A percentile compares a stretch with the other conserved stretches of the same genome.
Conservation (phyloP, 2,797 vertebrate genomes). For the Pristis pectinata region DNA sequence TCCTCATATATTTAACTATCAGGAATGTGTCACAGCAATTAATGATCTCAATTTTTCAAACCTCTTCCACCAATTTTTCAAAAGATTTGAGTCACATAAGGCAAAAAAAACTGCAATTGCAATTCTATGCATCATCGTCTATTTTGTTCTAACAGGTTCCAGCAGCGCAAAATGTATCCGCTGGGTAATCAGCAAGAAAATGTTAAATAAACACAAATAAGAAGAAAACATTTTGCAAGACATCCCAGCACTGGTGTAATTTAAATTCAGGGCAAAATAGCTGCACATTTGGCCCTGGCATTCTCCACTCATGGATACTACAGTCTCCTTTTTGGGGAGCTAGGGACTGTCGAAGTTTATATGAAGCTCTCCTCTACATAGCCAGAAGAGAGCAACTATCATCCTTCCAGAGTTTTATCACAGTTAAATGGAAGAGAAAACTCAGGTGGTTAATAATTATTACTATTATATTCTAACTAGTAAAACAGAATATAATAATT, state of each 20-base stretch:
- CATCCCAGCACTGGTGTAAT: not conserved
- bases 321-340: not conserved
- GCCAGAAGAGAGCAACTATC: not conserved
- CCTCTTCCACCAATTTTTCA: not conserved
- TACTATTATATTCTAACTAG: slow-evolving; percentile 49
- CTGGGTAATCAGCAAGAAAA: not conserved
- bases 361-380: not conserved
- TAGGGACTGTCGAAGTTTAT: not conserved
- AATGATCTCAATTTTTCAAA: not conserved
- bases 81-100: not conserved
- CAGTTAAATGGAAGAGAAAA: not conserved
- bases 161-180: not conserved
- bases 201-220: not conserved
- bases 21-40: not conserved
- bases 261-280: not conserved
- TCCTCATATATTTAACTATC: not conserved
- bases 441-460: not conserved
- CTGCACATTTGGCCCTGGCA: not conserved
- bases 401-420: not conserved
- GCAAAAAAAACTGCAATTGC: not conserved
- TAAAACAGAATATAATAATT: too few species aligned
- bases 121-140: not conserved
- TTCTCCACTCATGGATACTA: not conserved
- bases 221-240: not conserved
- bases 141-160: not conserved